Evolutionary conservation across 2,113 vertebrate species (phyloP), one percentile per base, ranked within the genome.

Genomic region (Xiphias gladius): DNA sequence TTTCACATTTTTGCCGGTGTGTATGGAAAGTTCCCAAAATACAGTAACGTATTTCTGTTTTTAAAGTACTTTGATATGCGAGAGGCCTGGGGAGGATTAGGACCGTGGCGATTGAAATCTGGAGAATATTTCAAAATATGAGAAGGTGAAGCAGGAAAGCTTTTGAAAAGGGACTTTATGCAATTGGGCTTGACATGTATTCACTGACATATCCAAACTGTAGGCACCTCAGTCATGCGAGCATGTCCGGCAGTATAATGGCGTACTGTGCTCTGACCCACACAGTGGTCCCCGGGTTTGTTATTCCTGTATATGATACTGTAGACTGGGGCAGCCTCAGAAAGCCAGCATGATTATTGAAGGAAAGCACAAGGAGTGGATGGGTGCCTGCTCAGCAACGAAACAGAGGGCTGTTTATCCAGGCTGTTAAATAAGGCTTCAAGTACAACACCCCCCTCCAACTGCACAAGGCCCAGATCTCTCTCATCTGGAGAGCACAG

Each of bases 401-500:
- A 91, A 94, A 95, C 93, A 93, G 87, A 94, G 93, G 71, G 83
- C 88, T 94, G 92, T 95, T 95, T 95, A 95, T 95, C 89, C 92
- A 91, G 92, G 93, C 88, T 90, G 90, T 94, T 92, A 93, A 96
- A 94, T 92, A 94, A 92, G 85, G 90, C 89, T 93, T 94, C 83
- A 87, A 93, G 88, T 91, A 86, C 93, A 93, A 89, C 92, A 92
- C 87, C 85, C 90, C 83, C 88, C 91, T 82, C 83, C 79, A 57
- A 71, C 91, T 88, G 73, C 73, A 72, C 83, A 67, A 82, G 84
- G 84, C 83, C 87, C 75, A 91, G 90, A 93, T 93, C 91, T 92
- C 88, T 93, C 93, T 95, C 94, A 95, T 96, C 94, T 96, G 94
- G 92, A 88, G 88, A 89, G 91, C 91, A 87, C 93, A 94, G 94